Evolutionary conservation across 2,797 vertebrate species (phyloP).

Genomic region (Enteromius fasciolatus): DNA sequence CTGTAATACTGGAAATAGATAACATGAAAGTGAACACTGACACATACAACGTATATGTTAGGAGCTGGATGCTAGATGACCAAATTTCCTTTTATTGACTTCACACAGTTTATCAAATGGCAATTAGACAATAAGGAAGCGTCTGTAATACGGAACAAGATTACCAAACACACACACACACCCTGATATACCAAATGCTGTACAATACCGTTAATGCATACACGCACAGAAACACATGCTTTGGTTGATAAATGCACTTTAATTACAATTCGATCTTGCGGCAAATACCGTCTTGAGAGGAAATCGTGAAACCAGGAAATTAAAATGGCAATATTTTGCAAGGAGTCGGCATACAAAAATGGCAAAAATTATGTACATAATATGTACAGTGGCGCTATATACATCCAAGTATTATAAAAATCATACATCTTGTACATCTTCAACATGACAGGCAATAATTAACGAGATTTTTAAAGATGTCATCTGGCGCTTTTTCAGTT

Average conservation of each 20-base stretch:
- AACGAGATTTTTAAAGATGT: slow-evolving; percentile 15
- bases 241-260: slow-evolving; percentile 77
- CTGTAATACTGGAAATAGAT: background rate
- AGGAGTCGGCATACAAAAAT: slow-evolving; percentile 78
- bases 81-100: slow-evolving; percentile 50
- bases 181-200: background rate
- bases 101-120: slow-evolving; percentile 17
- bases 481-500: slow-evolving; percentile 39
- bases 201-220: slow-evolving; percentile 17
- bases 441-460: slow-evolving; percentile 68
- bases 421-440: slow-evolving; percentile 78
- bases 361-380: slow-evolving; percentile 78
- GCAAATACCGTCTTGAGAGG: slow-evolving; percentile 62
- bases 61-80: slow-evolving; percentile 27
- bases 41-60: slow-evolving; percentile 8
- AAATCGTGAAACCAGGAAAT: slow-evolving; percentile 65
- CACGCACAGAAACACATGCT: slow-evolving; percentile 25
- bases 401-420: slow-evolving; percentile 77
- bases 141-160: background rate
- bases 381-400: slow-evolving; percentile 79
- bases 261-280: slow-evolving; percentile 76
- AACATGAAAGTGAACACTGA: slow-evolving; percentile 39
- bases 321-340: slow-evolving; percentile 68
- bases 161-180: background rate
- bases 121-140: background rate